These are phyloP conservation scores for Cheumatopsyche charites DNA, from an alignment of 1,140 invertebrate genomes.

Conservation along the genomic window DNA sequence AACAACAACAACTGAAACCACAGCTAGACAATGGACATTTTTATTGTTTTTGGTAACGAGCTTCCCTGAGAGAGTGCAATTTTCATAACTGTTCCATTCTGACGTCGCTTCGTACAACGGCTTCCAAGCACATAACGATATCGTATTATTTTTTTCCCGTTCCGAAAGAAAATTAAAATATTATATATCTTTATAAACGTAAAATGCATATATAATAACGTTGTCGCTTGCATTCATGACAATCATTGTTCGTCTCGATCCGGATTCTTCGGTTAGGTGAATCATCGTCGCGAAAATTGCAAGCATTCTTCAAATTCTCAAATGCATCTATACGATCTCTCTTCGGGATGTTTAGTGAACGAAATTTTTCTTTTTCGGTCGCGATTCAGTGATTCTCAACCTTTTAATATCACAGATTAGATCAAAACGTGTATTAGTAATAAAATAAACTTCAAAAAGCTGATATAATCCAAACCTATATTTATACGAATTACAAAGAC, in stretches of 20 bases:
- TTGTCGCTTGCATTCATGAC: background rate
- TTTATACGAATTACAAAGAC: background rate
- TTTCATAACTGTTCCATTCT: conserved; percentile 31
- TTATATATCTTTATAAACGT: background rate
- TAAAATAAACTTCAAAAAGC: background rate
- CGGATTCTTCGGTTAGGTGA: conserved; percentile 29
- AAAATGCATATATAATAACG: background rate
- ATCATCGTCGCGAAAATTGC: conserved; percentile 31
- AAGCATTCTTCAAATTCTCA: conserved; percentile 22
- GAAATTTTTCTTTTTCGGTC: background rate
- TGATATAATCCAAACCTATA: background rate
- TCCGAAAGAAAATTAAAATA: background rate
- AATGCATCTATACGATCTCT: conserved; percentile 6
- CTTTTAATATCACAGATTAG: too few relatives aligned
- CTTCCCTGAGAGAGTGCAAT: conserved; percentile 32
- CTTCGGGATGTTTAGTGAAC: background rate
- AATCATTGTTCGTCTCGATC: background rate
- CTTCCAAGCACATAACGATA: conserved; percentile 6
- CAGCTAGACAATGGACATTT: conserved; percentile 6
- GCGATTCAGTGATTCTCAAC: background rate
- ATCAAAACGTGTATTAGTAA: background rate
- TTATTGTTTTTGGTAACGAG: conserved; percentile 39
- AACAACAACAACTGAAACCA: too few relatives aligned
- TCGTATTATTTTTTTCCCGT: background rate
- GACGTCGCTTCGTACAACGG: background rate